Conservation (phyloP, 1,140 invertebrate genomes). For the Bilobella aurantiaca region DNA sequence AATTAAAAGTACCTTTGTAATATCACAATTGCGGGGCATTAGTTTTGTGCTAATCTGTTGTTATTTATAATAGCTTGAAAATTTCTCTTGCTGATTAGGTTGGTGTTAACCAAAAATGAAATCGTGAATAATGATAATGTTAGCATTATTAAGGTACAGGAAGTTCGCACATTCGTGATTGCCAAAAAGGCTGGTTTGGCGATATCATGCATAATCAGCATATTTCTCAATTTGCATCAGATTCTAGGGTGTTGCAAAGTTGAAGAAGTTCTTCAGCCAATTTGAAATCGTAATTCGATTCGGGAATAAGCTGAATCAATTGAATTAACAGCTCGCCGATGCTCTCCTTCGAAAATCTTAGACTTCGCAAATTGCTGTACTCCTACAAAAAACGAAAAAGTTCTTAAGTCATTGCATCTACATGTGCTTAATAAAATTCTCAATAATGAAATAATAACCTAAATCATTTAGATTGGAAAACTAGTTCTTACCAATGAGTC, state of each 20-base stretch:
- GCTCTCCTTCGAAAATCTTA: conserved; percentile 22
- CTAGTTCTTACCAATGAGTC: conserved; percentile 52
- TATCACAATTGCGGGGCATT: too few species aligned
- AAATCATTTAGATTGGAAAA: neutral
- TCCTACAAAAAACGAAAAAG: conserved; percentile 29
- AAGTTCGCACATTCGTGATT: too few species aligned
- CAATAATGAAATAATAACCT: too few species aligned
- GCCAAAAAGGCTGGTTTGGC: neutral
- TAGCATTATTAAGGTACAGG: too few species aligned
- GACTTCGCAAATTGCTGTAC: conserved; percentile 29
- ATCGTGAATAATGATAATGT: too few species aligned
- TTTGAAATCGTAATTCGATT: conserved; percentile 32
- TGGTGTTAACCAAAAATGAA: too few species aligned
- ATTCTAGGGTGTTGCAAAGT: conserved; percentile 18
- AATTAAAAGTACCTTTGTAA: too few species aligned
- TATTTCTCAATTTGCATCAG: neutral
- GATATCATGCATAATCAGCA: neutral
- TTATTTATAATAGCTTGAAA: too few species aligned
- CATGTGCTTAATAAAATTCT: neutral
- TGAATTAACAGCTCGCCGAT: conserved; percentile 27
- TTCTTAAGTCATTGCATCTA: conserved; percentile 1
- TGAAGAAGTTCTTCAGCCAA: conserved; percentile 30
- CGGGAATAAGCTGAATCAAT: conserved; percentile 31
- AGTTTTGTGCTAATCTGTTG: too few species aligned
- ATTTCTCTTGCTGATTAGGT: too few species aligned